phyloP scores from a whole-genome alignment of 1,140 invertebrate species.

The Maconellicoccus hirsutus region DNA sequence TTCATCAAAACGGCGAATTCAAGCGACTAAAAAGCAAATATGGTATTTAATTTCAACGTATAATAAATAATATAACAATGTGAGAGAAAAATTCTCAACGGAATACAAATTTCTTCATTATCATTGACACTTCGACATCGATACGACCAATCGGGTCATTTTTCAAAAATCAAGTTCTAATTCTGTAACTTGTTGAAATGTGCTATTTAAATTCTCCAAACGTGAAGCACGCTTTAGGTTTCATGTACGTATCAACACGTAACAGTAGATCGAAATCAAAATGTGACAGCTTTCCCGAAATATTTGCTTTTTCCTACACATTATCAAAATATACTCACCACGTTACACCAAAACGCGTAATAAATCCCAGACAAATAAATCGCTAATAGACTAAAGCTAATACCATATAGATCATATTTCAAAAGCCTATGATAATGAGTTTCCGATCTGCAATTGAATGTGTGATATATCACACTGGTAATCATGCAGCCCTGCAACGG shows the following conservation, averaged over 20 bases:
- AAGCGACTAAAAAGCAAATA: slow-evolving; percentile 6
- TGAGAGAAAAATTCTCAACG: too few species aligned
- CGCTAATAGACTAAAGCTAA: slow-evolving; percentile 78
- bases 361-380: slow-evolving; percentile 93
- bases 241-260: too few species aligned
- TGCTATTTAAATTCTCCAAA: too few species aligned
- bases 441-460: slow-evolving; percentile 84
- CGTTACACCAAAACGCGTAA: slow-evolving; percentile 92
- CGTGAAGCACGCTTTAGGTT: too few species aligned
- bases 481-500: slow-evolving; percentile 86
- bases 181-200: too few species aligned
- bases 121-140: too few species aligned
- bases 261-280: too few species aligned
- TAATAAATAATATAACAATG: too few species aligned
- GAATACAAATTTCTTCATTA: background rate
- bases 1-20: background rate
- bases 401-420: slow-evolving; percentile 83
- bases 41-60: slow-evolving; percentile 6
- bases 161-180: too few species aligned
- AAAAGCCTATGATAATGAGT: slow-evolving; percentile 75
- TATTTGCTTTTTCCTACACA: too few species aligned
- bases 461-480: slow-evolving; percentile 83
- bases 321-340: slow-evolving; percentile 43
- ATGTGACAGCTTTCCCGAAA: too few species aligned
- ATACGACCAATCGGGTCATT: too few species aligned